Conservation (phyloP, 1,140 invertebrate genomes). For the Drosophila orena region DNA sequence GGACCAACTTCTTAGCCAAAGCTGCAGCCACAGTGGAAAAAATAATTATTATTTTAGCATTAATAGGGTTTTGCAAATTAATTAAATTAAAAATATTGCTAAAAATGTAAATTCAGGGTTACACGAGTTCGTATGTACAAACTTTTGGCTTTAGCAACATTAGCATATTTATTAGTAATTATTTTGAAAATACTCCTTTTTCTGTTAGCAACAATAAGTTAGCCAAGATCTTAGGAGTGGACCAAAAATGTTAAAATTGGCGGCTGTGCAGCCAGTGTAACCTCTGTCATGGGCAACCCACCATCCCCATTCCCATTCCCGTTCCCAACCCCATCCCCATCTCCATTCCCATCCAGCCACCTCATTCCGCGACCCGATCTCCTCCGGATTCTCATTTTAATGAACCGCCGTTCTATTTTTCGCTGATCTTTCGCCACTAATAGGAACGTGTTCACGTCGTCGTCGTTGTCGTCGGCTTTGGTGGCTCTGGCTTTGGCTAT, state of each 20-base stretch:
- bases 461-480: conserved; percentile 41
- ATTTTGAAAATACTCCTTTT: no score
- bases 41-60: not conserved
- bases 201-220: no score
- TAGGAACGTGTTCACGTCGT: conserved; percentile 81
- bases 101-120: no score
- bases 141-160: no score
- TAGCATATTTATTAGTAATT: no score
- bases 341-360: conserved; percentile 6
- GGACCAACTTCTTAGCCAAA: conserved; percentile 55
- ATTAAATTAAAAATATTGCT: no score
- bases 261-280: conserved; percentile 16
- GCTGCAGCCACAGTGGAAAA: conserved; percentile 16
- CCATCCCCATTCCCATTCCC: no score
- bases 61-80: no score
- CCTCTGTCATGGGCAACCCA: conserved; percentile 37
- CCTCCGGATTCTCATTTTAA: conserved; percentile 81
- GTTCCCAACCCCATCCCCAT: no score
- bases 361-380: conserved; percentile 28
- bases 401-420: conserved; percentile 84
- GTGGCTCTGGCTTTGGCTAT: conserved; percentile 14
- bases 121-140: no score
- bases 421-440: conserved; percentile 84
- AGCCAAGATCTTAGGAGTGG: no score
- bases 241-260: not conserved